Conservation (phyloP, 2,797 vertebrate genomes). For the Falco novaeseelandiae region DNA sequence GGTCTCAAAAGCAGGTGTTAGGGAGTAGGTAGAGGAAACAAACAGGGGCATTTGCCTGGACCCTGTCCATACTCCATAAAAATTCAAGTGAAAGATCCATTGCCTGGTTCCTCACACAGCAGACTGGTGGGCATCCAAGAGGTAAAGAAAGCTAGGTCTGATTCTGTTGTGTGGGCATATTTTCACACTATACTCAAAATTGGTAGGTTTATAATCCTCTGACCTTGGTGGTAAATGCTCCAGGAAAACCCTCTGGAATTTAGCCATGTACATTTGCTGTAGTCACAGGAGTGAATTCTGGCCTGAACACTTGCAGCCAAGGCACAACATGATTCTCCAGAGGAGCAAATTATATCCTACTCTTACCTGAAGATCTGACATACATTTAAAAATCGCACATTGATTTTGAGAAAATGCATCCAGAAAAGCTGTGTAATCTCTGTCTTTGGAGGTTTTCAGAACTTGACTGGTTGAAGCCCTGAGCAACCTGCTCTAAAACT, state of each 20-base stretch:
- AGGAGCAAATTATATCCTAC: background rate
- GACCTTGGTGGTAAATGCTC: background rate
- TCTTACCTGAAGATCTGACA: background rate
- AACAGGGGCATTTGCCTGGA: background rate
- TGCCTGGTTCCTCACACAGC: background rate
- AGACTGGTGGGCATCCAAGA: slow-evolving; percentile 15
- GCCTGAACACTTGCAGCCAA: background rate
- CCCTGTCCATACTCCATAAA: background rate
- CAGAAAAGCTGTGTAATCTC: background rate
- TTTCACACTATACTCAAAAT: slow-evolving; percentile 13
- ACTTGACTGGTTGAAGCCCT: background rate
- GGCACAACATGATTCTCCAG: background rate
- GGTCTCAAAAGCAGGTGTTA: background rate
- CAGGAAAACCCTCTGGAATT: slow-evolving; percentile 30
- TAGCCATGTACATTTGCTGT: background rate
- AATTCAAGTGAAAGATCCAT: background rate
- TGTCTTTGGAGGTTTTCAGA: background rate
- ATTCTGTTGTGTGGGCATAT: background rate
- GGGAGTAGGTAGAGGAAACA: background rate
- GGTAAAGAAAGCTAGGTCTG: slow-evolving; percentile 29
- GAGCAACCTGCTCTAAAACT: background rate
- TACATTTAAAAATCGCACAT: background rate
- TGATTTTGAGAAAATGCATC: background rate
- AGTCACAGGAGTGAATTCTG: background rate
- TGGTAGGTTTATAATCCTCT: slow-evolving; percentile 7